Evolutionary conservation across 1,140 invertebrate species (phyloP).

Genomic region (Drosophila obscura): DNA sequence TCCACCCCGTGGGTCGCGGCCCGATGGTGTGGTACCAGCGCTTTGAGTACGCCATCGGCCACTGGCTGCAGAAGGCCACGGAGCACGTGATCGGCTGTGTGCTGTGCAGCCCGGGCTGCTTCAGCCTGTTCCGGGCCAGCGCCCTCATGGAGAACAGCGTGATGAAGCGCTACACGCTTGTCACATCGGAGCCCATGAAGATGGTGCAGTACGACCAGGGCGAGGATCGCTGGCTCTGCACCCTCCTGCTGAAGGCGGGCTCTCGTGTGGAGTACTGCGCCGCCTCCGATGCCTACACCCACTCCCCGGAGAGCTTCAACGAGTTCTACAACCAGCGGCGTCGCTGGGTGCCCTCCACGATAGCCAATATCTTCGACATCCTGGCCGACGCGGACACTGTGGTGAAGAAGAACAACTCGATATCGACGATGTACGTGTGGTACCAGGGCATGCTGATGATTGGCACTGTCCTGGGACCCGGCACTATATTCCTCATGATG

Average conservation of each 20-base stretch:
- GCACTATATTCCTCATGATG: slow-evolving; percentile 95
- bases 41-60: slow-evolving; percentile 96
- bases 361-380: slow-evolving; percentile 94
- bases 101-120: slow-evolving; percentile 95
- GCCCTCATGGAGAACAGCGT: slow-evolving; percentile 96
- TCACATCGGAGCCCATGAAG: slow-evolving; percentile 91
- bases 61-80: slow-evolving; percentile 98
- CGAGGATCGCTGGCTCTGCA: slow-evolving; percentile 95
- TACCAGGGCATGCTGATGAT: slow-evolving; percentile 90
- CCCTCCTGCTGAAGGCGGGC: slow-evolving; percentile 92
- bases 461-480: slow-evolving; percentile 84
- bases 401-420: slow-evolving; percentile 92
- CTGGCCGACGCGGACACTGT: slow-evolving; percentile 90
- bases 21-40: slow-evolving; percentile 97
- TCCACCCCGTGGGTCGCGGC: slow-evolving; percentile 94
- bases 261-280: slow-evolving; percentile 96
- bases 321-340: slow-evolving; percentile 95
- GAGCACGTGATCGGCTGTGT: slow-evolving; percentile 96
- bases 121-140: slow-evolving; percentile 94
- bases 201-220: slow-evolving; percentile 97
- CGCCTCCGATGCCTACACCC: slow-evolving; percentile 96
- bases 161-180: slow-evolving; percentile 93
- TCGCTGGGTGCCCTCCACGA: slow-evolving; percentile 95
- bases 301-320: slow-evolving; percentile 93
- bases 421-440: slow-evolving; percentile 91